Base-by-base conservation (phyloP, 2,797 vertebrate genomes). In the Buphagus erythrorhynchus region DNA sequence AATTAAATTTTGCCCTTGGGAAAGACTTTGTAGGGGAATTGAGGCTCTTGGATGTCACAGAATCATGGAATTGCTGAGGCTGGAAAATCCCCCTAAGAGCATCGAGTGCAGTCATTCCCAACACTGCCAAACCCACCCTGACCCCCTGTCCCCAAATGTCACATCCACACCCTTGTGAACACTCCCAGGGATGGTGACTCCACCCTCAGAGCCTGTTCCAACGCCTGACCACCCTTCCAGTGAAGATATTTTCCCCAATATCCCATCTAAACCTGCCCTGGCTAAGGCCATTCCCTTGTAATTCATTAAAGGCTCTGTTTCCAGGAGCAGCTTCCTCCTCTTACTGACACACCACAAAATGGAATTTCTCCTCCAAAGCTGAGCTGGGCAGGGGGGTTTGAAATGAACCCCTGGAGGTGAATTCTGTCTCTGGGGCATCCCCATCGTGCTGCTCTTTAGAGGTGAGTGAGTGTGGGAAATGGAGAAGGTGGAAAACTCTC, bases 401-500 rank as follows among this genome's bases (percentile, higher is more conserved):
- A 11, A 35, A 19, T 3, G 25, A 15, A 14, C 16, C 16, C 1
- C 20, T 48, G 2, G 38, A 51, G 77, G 21, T 74, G 38, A 62
- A 2, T 52, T 73, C 42, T 54, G 40, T 3, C 65, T 24, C 28
- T 28, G 66, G 68, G 61, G 22, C 62, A 54, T 16, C 54, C 80
- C 40, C 42, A 19, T 28, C 6, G 4, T 0, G 5, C 80, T 91
- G 73, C 57, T 45, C 35, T n/a, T 72, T 6, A 21, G 52, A 25
- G 2, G 5, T 7, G 33, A 63, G 20, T 0, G 0, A 49, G 48
- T 28, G 49, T 52, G 49, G 49, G 49, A 31, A 52, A 31, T 18
- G 11, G 28, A 19, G 11, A 52, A 31, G 28, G 49, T 8, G 18
- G 11, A 51, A 31, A 52, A 31, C 28, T 52, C 49, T 19, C 28